Evolutionary conservation across 2,113 vertebrate genomes (phyloP), one percentile per base, ranked within the genome.

Genomic region (Ammodramus savannarum): DNA sequence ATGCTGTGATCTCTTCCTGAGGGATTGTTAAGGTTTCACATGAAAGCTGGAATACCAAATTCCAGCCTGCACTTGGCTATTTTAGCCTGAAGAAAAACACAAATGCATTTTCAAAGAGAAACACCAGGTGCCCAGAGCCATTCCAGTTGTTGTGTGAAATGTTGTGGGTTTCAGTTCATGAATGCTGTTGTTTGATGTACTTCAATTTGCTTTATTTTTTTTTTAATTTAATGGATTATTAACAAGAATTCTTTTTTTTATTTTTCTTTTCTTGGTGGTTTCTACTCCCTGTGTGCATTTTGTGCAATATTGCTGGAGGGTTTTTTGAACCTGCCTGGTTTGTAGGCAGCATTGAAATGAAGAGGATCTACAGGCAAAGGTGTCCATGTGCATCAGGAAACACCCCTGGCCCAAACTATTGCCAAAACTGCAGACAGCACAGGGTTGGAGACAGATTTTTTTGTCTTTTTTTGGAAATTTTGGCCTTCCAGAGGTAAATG

Each of bases 31-130:
- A 38, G 41, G 20, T 89, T 68, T 63, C n/a, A 57, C 20, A 48
- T 65, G 65, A 75, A 81, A 73, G 32, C 38, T 88, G 46, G 58
- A 71, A 75, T 65, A 13, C 10, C 58, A 87, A 94, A 93, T 76
- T 49, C 58, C 71, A 79, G 49, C n/a, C 41, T 69, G 44, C 54
- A 49, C 36, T 44, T 75, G 77, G 52, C 62, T 85, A 22, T 65
- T 74, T 94, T 43, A 82, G 57, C 80, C 58, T 21, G 3, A 31
- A 61, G 65, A 29, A 68, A 92, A 92, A 49, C 16, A 73, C 23
- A 94, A 82, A 82, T 17, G 10, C 14, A 34, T 91, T 92, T 95
- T 84, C 63, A 87, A 82, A 85, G 69, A 55, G 83, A 63, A 84
- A 44, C 16, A 3, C 58, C 59, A 61, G 48, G 48, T 76, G 55